These are phyloP conservation scores for Plumapathes pennacea DNA, from an alignment of 92 coral and sea anemone species.

Conservation along the genomic window DNA sequence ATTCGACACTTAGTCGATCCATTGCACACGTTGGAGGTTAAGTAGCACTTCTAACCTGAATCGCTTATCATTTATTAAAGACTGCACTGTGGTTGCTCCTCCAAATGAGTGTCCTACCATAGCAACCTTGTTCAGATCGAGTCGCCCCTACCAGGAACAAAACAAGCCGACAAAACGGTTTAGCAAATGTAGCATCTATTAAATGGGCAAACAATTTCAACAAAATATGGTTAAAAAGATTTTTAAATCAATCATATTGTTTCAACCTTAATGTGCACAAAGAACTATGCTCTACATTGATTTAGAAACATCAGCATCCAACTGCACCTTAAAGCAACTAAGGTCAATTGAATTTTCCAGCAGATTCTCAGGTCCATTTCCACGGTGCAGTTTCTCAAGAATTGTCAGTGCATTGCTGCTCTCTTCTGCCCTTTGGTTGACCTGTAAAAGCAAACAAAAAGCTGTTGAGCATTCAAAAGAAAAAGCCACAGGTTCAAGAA, in stretches of 20 bases:
- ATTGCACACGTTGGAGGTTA: too few species aligned
- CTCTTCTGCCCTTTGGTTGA: slow-evolving; percentile 75
- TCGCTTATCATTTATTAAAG: slow-evolving; percentile 81
- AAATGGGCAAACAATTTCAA: neutral
- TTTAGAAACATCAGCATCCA: too few species aligned
- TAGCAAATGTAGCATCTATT: neutral
- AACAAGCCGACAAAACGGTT: neutral
- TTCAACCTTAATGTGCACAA: neutral
- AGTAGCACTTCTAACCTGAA: slow-evolving; percentile 60
- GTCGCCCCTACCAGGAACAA: slow-evolving; percentile 59
- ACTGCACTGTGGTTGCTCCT: slow-evolving; percentile 74
- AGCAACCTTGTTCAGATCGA: slow-evolving; percentile 66
- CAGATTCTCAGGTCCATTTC: slow-evolving; percentile 65
- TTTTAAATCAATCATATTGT: neutral
- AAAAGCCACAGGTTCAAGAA: slow-evolving; percentile 3
- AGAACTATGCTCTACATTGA: neutral
- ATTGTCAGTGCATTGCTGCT: slow-evolving; percentile 77
- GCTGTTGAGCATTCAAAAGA: neutral
- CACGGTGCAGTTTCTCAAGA: slow-evolving; percentile 76
- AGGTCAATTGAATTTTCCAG: slow-evolving; percentile 35
- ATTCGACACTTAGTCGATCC: too few species aligned
- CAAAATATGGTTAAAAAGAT: neutral
- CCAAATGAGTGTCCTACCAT: slow-evolving; percentile 95
- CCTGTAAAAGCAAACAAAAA: slow-evolving; percentile 19
- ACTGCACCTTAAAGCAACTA: slow-evolving; percentile 17